These are phyloP conservation scores for Platysteira castanea DNA, from an alignment of 2,113 vertebrate species.

Conservation along the genomic window DNA sequence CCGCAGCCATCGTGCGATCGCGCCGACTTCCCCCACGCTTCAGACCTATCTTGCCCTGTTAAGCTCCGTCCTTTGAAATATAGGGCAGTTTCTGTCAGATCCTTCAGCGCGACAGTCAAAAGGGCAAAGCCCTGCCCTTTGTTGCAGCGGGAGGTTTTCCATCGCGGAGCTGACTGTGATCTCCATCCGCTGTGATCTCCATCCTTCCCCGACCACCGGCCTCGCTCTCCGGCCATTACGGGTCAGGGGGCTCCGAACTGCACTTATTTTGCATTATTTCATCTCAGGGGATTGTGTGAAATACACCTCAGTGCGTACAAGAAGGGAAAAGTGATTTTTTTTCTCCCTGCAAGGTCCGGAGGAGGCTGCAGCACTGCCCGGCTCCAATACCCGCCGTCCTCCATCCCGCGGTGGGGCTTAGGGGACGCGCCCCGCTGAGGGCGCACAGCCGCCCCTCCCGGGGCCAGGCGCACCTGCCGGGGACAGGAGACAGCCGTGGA, in stretches of 20 bases:
- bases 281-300: not conserved
- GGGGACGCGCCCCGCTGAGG: not conserved
- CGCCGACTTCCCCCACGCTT: not conserved
- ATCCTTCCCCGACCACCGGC: not conserved
- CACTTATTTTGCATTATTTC: not conserved
- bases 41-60: slow-evolving; percentile 2
- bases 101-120: not conserved
- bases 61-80: slow-evolving; percentile 9
- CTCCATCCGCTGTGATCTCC: not conserved
- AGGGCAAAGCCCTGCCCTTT: not conserved
- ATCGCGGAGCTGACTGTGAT: not conserved
- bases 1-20: not conserved
- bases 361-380: not conserved
- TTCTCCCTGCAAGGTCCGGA: not conserved
- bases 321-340: rapidly evolving
- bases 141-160: not conserved
- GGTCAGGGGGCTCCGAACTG: not conserved
- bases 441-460: not conserved
- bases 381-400: not conserved
- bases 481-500: not conserved
- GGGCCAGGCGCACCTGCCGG: not conserved
- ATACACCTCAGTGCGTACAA: not conserved
- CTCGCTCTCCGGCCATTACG: not conserved
- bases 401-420: not conserved
- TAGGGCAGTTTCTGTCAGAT: not conserved